Evolutionary conservation across 2,797 vertebrate genomes (phyloP).

Genomic region (Brachyalestes nurse): DNA sequence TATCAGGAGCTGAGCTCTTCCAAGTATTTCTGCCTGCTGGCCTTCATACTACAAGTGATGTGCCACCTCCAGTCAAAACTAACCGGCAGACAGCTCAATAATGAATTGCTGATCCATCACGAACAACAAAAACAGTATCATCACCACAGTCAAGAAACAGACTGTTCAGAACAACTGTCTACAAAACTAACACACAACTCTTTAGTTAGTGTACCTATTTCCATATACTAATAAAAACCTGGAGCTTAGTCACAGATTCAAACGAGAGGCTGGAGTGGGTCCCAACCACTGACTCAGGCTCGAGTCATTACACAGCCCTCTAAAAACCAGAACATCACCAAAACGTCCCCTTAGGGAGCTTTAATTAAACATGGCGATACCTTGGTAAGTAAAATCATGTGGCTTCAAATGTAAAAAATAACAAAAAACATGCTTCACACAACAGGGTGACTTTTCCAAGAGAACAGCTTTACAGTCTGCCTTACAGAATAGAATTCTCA

Average conservation of each 20-base stretch:
- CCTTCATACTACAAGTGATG: conserved; percentile 40
- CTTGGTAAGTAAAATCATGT: conserved; percentile 3
- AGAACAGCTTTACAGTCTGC: background rate
- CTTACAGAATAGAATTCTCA: background rate
- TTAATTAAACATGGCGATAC: background rate
- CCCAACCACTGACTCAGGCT: background rate
- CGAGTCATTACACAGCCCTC: background rate
- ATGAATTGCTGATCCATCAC: background rate
- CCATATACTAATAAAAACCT: conserved; percentile 9
- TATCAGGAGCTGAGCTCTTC: conserved; percentile 33
- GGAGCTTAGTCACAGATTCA: background rate
- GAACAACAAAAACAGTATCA: no score
- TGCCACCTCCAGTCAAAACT: conserved; percentile 45
- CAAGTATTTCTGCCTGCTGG: conserved; percentile 44
- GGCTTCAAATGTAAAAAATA: background rate
- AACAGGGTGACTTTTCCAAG: background rate
- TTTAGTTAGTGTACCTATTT: background rate
- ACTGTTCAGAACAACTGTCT: background rate
- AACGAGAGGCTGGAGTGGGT: background rate
- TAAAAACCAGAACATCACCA: conserved; percentile 7
- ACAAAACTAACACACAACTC: background rate
- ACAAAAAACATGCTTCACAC: background rate
- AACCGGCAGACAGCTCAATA: conserved; percentile 44
- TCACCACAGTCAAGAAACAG: background rate
- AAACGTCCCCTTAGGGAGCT: background rate